These are phyloP conservation scores for Parotia lawesii DNA, from an alignment of 2,113 vertebrate species.

Conservation along the genomic window DNA sequence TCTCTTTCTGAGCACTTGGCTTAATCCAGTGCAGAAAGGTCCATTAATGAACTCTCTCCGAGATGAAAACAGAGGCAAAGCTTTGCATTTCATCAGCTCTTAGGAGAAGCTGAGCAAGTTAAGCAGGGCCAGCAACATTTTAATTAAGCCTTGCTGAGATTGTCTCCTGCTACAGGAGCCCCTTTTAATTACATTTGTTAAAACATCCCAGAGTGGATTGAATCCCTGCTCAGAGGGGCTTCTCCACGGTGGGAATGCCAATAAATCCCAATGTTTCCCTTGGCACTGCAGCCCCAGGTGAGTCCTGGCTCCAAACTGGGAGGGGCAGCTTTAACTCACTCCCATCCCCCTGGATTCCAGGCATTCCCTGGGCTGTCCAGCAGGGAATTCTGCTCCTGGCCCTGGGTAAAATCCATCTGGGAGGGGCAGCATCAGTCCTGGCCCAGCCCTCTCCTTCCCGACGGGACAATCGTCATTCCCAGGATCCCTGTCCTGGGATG, in stretches of 20 bases:
- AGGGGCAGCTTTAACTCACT: neutral
- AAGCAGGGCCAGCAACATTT: constrained; percentile 65
- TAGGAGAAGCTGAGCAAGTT: constrained; percentile 43
- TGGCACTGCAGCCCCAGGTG: neutral
- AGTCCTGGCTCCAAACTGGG: neutral
- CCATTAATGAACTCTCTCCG: constrained; percentile 3
- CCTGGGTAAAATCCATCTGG: neutral
- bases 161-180: constrained; percentile 57
- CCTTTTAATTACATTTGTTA: constrained; percentile 64
- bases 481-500: neutral
- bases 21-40: constrained; percentile 12
- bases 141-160: constrained; percentile 69
- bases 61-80: neutral
- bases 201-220: neutral
- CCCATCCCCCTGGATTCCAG: neutral
- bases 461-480: rapidly evolving
- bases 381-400: neutral
- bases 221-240: neutral
- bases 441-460: neutral
- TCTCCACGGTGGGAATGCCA: neutral
- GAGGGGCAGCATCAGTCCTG: neutral
- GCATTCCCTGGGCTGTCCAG: neutral
- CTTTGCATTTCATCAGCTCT: constrained; percentile 57
- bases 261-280: neutral
- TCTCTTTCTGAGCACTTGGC: constrained; percentile 41